phyloP scores from a whole-genome alignment of 2,888 invertebrate species.

The Suillia variegata region DNA sequence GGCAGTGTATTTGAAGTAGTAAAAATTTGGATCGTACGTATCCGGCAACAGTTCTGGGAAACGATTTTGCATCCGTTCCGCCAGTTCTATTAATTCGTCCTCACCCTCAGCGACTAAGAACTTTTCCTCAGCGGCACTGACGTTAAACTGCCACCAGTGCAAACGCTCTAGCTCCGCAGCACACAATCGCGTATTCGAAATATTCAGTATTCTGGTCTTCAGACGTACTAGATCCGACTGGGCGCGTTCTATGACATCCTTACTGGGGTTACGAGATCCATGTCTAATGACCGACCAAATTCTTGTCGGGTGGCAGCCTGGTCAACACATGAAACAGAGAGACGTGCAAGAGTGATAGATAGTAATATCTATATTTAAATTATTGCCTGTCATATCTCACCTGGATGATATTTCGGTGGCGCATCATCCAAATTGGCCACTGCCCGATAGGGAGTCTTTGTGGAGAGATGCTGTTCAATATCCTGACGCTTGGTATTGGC shows the following conservation, averaged over 20 bases:
- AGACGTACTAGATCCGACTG: slow-evolving; percentile 63
- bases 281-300: slow-evolving; percentile 80
- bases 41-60: slow-evolving; percentile 70
- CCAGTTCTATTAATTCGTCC: slow-evolving; percentile 75
- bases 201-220: slow-evolving; percentile 38
- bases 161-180: slow-evolving; percentile 58
- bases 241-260: slow-evolving; percentile 65
- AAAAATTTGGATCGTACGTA: slow-evolving; percentile 63
- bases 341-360: neutral
- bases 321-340: too few relatives aligned
- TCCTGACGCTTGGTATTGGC: slow-evolving; percentile 45
- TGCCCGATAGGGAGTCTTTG: slow-evolving; percentile 77
- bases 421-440: slow-evolving; percentile 70
- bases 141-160: slow-evolving; percentile 66
- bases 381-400: slow-evolving; percentile 56
- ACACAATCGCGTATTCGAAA: slow-evolving; percentile 64
- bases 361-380: slow-evolving; percentile 4
- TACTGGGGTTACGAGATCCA: slow-evolving; percentile 76
- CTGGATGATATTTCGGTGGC: slow-evolving; percentile 65
- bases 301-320: slow-evolving; percentile 70
- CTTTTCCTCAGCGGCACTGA: slow-evolving; percentile 66
- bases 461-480: slow-evolving; percentile 66
- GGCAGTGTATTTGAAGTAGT: slow-evolving; percentile 76
- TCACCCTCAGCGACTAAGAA: slow-evolving; percentile 74
- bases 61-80: slow-evolving; percentile 74